phyloP scores from a whole-genome alignment of 37 sponge, comb jelly and placozoan species.

The Eunapius fragilis region DNA sequence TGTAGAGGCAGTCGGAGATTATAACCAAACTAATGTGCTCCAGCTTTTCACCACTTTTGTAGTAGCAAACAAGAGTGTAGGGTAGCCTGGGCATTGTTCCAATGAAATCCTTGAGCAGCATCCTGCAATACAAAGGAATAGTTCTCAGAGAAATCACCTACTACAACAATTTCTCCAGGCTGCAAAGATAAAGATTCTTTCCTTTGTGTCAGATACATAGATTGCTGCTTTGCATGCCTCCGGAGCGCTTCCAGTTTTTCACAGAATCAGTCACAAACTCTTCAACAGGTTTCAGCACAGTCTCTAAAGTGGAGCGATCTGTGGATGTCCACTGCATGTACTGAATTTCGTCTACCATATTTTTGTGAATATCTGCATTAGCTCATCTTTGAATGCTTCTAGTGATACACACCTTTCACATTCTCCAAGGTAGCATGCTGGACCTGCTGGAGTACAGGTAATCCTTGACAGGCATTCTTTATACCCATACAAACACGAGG shows the following conservation, averaged over 20 bases:
- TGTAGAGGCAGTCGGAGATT: constrained; percentile 48
- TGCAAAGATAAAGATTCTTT: constrained; percentile 36
- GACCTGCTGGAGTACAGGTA: constrained; percentile 10
- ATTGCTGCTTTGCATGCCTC: constrained; percentile 34
- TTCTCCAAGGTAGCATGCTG: constrained; percentile 18
- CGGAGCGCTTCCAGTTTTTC: constrained; percentile 30
- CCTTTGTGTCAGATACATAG: not conserved
- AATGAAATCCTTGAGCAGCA: constrained; percentile 55
- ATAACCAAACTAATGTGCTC: constrained; percentile 43
- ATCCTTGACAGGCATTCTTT: constrained; percentile 9
- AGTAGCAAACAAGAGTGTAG: constrained; percentile 35
- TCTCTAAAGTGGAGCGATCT: too few relatives aligned
- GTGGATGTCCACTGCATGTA: constrained; percentile 22
- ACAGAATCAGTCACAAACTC: constrained; percentile 22
- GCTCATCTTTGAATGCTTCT: too few relatives aligned
- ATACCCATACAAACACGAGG: not conserved
- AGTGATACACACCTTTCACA: constrained; percentile 13
- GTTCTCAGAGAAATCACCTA: too few relatives aligned
- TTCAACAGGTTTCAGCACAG: constrained; percentile 32
- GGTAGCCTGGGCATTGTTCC: constrained; percentile 45
- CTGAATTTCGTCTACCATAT: constrained; percentile 5
- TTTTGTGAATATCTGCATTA: constrained; percentile 3
- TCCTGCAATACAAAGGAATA: constrained; percentile 53
- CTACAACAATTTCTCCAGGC: constrained; percentile 12
- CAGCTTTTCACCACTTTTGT: constrained; percentile 22